Evolutionary conservation across 2,113 vertebrate species (phyloP).

Genomic region (Anhinga rufa): DNA sequence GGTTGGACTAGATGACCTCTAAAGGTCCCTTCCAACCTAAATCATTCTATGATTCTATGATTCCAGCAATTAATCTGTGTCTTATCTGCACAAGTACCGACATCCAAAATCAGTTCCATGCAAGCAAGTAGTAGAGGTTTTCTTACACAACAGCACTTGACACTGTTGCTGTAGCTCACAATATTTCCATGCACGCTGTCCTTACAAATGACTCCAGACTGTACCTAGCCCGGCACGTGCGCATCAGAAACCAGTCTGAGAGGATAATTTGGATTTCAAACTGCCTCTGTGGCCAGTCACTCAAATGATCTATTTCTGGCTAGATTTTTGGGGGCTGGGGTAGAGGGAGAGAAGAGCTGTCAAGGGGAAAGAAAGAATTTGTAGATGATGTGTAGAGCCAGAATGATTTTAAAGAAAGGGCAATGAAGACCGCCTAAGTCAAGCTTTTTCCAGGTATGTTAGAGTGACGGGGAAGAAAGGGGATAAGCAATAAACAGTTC

Average conservation of each 20-base stretch:
- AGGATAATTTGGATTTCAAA: neutral
- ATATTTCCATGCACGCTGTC: neutral
- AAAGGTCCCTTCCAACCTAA: no score
- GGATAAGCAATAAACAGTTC: neutral
- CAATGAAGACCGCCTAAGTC: neutral
- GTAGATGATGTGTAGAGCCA: neutral
- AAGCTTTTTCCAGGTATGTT: neutral
- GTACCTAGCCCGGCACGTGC: neutral
- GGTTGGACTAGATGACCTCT: no score
- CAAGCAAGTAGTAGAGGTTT: rapidly evolving
- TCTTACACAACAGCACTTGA: neutral
- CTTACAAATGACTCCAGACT: neutral
- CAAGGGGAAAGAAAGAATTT: neutral
- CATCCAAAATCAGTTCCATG: neutral
- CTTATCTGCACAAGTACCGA: neutral
- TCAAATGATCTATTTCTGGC: neutral
- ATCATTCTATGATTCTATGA: no score
- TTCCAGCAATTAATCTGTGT: neutral
- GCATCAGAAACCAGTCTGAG: neutral
- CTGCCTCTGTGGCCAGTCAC: neutral
- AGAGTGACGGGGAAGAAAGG: neutral
- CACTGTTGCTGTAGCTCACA: neutral
- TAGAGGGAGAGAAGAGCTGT: neutral
- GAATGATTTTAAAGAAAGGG: neutral
- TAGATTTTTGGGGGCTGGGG: neutral